A percentile compares a stretch with the other conserved stretches of the same genome.
phyloP scores from a whole-genome alignment of 2,797 vertebrate genomes.

The Melopsittacus undulatus region DNA sequence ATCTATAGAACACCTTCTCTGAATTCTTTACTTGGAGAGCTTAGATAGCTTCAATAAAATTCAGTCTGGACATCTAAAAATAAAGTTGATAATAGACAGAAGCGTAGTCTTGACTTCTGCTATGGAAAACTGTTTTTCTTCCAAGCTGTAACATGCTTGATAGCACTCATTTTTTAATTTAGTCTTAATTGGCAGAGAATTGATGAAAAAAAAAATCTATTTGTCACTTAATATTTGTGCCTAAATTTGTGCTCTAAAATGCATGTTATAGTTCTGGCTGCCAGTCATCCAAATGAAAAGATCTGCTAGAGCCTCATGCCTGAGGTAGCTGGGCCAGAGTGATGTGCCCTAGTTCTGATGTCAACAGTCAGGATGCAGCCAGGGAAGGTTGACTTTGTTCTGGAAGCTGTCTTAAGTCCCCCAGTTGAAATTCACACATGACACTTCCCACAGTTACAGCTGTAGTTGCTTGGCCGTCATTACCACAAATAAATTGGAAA shows the following conservation, averaged over 20 bases:
- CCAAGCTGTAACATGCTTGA: background rate
- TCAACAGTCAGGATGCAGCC: background rate
- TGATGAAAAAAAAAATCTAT: background rate
- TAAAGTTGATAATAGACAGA: background rate
- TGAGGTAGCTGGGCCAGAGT: background rate
- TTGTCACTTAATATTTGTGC: background rate
- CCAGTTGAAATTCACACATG: background rate
- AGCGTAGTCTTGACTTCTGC: background rate
- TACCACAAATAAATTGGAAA: background rate
- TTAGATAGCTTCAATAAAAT: constrained; percentile 22
- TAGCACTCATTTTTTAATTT: background rate
- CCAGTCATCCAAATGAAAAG: background rate
- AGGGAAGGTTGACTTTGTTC: background rate
- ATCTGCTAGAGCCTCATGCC: background rate
- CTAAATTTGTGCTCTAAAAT: background rate
- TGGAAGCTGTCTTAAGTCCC: background rate
- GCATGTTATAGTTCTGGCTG: background rate
- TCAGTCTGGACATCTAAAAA: constrained; percentile 43
- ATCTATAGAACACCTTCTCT: background rate
- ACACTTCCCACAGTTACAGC: background rate
- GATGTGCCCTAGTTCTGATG: background rate
- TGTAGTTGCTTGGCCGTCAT: background rate
- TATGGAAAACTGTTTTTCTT: background rate
- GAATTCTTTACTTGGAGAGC: constrained; percentile 31
- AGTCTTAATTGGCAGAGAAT: background rate